phyloP scores from a whole-genome alignment of 2,888 invertebrate genomes.

The Allolobophora icterica region DNA sequence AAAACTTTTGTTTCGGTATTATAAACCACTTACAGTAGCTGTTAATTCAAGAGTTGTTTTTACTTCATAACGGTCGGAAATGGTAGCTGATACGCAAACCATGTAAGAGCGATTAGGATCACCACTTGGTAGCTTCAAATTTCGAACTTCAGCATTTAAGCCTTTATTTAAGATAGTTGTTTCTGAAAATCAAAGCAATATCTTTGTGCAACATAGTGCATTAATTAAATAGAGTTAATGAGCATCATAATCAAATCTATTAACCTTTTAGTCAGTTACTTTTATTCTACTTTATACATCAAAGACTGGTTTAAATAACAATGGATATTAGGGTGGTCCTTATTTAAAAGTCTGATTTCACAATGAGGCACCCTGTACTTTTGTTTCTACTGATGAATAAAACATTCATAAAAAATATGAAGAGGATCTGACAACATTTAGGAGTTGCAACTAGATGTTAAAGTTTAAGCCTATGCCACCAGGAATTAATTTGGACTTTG shows the following conservation, averaged over 20 bases:
- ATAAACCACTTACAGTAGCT: neutral
- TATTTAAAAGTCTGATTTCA: too few species aligned
- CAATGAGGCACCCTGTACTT: too few species aligned
- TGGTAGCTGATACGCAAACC: neutral
- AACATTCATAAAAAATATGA: too few species aligned
- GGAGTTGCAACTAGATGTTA: too few species aligned
- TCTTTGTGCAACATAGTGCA: neutral
- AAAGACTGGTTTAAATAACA: too few species aligned
- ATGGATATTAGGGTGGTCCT: too few species aligned
- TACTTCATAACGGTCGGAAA: neutral
- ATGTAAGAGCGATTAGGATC: neutral
- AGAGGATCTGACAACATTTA: too few species aligned
- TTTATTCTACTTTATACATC: neutral
- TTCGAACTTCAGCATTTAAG: neutral
- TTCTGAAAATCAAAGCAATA: neutral
- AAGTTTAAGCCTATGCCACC: too few species aligned
- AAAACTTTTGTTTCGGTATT: neutral
- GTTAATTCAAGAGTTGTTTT: neutral
- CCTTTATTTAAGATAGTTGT: too few species aligned
- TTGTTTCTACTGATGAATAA: too few species aligned
- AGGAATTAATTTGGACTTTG: too few species aligned
- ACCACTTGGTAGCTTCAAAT: neutral
- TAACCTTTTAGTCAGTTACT: neutral
- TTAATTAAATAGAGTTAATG: neutral
- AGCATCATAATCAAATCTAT: neutral